Conservation (phyloP, 2,113 vertebrate genomes). For the Podarcis cretensis region DNA sequence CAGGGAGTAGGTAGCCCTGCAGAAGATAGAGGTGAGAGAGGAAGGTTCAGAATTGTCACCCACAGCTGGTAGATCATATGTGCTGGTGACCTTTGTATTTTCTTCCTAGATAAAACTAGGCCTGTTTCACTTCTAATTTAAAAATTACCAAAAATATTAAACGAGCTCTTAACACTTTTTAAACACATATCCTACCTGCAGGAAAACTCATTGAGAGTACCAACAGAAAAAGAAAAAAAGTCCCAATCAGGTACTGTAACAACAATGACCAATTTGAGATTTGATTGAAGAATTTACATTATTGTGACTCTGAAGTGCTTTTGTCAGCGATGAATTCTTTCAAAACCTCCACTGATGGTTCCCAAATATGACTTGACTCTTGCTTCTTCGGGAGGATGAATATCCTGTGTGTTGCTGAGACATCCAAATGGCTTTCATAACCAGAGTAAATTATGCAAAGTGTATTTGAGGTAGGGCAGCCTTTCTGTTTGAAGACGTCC, state of each 20-base stretch:
- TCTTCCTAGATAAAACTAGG: background rate
- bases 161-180: background rate
- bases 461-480: too few species aligned
- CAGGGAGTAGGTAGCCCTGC: too few species aligned
- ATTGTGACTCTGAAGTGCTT: background rate
- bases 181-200: too few species aligned
- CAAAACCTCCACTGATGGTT: background rate
- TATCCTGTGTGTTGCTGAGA: background rate
- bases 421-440: background rate
- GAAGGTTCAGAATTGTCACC: background rate
- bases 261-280: background rate
- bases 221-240: background rate
- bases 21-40: background rate
- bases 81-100: background rate
- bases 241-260: background rate
- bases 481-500: too few species aligned
- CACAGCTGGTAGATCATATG: background rate
- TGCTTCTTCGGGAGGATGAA: background rate
- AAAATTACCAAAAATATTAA: background rate
- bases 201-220: background rate
- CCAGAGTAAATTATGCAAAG: background rate
- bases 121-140: background rate
- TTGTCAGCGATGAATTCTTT: background rate
- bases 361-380: background rate
- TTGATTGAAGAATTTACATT: background rate